Evolutionary conservation across 2,113 vertebrate species (phyloP).

Genomic region (Cryptotis parvus): DNA sequence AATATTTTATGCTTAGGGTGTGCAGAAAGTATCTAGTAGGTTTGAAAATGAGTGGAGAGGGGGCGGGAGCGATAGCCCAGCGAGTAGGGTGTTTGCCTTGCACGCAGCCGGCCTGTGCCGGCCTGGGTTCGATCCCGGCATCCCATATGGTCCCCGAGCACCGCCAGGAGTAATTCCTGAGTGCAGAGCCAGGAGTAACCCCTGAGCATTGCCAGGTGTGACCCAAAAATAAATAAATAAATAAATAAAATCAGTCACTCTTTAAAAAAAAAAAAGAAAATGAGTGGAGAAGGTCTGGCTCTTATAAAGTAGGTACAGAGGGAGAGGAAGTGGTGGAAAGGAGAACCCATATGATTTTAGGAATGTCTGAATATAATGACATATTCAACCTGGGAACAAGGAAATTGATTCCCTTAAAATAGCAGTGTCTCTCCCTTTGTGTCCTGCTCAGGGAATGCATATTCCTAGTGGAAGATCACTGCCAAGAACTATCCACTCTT

Average conservation of each 20-base stretch:
- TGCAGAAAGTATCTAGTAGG: neutral
- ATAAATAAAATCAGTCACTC: too few relatives aligned
- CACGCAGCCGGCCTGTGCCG: too few relatives aligned
- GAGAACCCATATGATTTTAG: neutral
- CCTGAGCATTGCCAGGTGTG: too few relatives aligned
- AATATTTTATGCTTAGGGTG: neutral
- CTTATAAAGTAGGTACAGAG: neutral
- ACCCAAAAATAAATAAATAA: too few relatives aligned
- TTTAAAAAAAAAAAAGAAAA: too few relatives aligned
- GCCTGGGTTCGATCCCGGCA: too few relatives aligned
- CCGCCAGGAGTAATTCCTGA: too few relatives aligned
- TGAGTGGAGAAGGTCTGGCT: neutral
- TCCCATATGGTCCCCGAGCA: too few relatives aligned
- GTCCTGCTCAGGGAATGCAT: neutral
- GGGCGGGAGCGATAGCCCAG: too few relatives aligned
- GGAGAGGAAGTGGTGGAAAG: neutral
- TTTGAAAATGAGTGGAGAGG: neutral
- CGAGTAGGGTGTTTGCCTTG: too few relatives aligned
- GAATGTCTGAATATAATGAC: too few relatives aligned
- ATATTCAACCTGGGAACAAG: neutral
- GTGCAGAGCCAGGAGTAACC: too few relatives aligned
- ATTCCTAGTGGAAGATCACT: neutral
- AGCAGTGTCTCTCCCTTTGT: neutral
- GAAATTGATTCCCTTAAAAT: constrained; percentile 11
- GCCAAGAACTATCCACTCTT: neutral